Conservation (phyloP, 2,797 vertebrate species). For the Lemur catta region DNA sequence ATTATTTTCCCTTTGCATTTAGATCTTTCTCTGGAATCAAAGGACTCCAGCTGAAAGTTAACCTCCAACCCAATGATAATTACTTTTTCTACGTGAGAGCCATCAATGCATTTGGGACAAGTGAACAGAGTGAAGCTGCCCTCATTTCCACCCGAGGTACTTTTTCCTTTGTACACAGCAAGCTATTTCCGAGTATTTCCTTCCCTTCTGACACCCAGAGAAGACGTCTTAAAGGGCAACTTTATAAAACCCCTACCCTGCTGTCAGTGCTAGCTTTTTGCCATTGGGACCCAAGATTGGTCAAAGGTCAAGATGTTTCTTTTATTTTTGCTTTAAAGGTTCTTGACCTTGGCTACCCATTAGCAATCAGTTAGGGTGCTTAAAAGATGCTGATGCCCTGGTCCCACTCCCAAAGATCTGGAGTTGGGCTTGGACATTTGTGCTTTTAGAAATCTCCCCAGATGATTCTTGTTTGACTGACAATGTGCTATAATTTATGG, state of each 20-base stretch:
- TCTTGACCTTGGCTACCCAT: background rate
- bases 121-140: slow-evolving; percentile 96
- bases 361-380: background rate
- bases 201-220: background rate
- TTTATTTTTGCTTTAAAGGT: slow-evolving; percentile 18
- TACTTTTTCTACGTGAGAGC: slow-evolving; percentile 97
- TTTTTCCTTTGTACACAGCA: background rate
- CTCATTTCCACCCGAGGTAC: slow-evolving; percentile 97
- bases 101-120: slow-evolving; percentile 91
- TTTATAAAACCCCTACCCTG: background rate
- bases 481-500: background rate
- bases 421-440: background rate
- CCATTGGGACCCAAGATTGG: background rate
- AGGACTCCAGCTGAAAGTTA: slow-evolving; percentile 89
- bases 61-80: slow-evolving; percentile 93
- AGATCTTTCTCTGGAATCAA: slow-evolving; percentile 94
- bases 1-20: slow-evolving; percentile 64
- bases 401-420: background rate
- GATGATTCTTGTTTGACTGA: background rate
- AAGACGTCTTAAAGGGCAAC: background rate
- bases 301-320: background rate
- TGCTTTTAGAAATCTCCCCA: background rate
- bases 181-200: background rate
- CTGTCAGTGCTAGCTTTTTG: background rate
- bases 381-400: background rate